These are phyloP conservation scores for Enteromius afrohamiltoni DNA, from an alignment of 2,797 vertebrate species.

Conservation along the genomic window DNA sequence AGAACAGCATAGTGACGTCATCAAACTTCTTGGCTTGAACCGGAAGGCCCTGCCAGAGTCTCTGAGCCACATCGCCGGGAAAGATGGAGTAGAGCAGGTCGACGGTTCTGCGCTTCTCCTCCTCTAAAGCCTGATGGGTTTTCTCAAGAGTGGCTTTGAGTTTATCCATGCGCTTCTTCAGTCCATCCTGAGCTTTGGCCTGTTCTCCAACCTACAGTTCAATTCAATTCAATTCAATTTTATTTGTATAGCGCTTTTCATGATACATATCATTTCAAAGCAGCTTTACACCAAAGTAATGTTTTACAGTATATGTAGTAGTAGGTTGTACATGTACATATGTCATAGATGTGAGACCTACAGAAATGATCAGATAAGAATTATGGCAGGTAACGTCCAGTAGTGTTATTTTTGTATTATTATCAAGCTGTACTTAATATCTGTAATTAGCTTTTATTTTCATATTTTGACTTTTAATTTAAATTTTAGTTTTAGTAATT, in stretches of 20 bases:
- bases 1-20: slow-evolving; percentile 98
- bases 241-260: too few species aligned
- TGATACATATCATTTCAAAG: too few species aligned
- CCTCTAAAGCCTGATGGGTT: slow-evolving; percentile 94
- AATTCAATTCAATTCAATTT: too few species aligned
- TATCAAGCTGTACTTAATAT: background rate
- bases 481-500: background rate
- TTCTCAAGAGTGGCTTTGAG: slow-evolving; percentile 95
- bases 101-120: slow-evolving; percentile 96
- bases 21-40: slow-evolving; percentile 97
- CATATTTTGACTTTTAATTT: background rate
- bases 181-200: slow-evolving; percentile 95
- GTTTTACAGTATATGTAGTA: too few species aligned
- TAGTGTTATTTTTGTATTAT: background rate
- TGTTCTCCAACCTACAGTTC: slow-evolving; percentile 85
- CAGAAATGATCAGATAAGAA: background rate
- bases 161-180: slow-evolving; percentile 99
- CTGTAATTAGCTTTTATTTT: background rate
- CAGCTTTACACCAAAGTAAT: too few species aligned
- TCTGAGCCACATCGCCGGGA: slow-evolving; percentile 95
- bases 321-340: too few species aligned
- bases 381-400: background rate
- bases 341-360: too few species aligned
- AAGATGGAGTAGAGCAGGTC: slow-evolving; percentile 98
- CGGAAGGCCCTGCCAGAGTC: slow-evolving; percentile 93